Evolutionary conservation across 2,888 invertebrate species (phyloP).

Genomic region (Drosophila paucipuncta): DNA sequence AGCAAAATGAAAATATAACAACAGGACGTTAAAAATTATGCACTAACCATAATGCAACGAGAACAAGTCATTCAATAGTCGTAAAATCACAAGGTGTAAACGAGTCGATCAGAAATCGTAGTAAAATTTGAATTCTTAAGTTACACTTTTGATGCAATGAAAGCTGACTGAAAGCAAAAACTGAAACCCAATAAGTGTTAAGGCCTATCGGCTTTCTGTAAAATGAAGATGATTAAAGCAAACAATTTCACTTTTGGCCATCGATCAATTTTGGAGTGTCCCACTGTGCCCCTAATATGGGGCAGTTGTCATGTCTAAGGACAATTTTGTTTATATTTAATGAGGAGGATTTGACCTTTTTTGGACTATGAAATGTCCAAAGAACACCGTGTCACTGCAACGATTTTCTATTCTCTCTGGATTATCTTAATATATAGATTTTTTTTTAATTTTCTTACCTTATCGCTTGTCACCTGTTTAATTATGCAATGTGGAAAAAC

Average conservation of each 20-base stretch:
- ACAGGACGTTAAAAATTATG: not conserved
- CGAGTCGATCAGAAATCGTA: not conserved
- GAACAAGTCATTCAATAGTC: not conserved
- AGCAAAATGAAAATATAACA: not conserved
- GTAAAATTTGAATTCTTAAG: not conserved
- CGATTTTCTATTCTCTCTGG: slow-evolving; percentile 3
- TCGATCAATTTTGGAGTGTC: slow-evolving; percentile 66
- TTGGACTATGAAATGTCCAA: not conserved
- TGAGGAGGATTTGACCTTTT: slow-evolving; percentile 55
- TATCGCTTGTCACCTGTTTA: slow-evolving; percentile 52
- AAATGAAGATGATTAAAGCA: slow-evolving; percentile 8
- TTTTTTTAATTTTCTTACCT: slow-evolving; percentile 43
- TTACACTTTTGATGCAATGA: slow-evolving; percentile 1
- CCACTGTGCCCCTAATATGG: slow-evolving; percentile 51
- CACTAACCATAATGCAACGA: not conserved
- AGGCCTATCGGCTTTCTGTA: not conserved
- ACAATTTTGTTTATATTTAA: slow-evolving; percentile 46
- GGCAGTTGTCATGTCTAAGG: slow-evolving; percentile 41
- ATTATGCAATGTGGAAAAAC: slow-evolving; percentile 60
- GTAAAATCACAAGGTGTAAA: not conserved
- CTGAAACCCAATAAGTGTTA: slow-evolving; percentile 4
- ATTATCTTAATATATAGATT: not conserved
- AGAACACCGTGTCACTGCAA: slow-evolving; percentile 50
- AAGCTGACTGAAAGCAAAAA: slow-evolving; percentile 1
- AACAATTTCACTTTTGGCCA: slow-evolving; percentile 35